phyloP scores from a whole-genome alignment of 2,797 vertebrate species.

The Percopsis omiscomaycus region DNA sequence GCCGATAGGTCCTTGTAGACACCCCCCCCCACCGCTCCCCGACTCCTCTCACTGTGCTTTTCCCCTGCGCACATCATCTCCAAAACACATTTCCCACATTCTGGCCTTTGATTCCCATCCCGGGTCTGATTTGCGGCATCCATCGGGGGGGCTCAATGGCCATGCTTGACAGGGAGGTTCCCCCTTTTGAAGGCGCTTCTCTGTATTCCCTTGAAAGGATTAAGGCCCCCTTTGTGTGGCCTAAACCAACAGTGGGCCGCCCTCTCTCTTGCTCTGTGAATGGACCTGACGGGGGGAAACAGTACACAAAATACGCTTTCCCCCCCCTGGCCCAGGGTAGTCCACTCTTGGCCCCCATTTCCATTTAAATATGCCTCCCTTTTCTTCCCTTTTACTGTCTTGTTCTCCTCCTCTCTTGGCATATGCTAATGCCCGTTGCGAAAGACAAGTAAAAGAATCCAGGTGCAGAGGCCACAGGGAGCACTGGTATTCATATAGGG shows the following conservation, averaged over 20 bases:
- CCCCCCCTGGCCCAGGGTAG: constrained; percentile 77
- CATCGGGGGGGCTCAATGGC: constrained; percentile 81
- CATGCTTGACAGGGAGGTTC: constrained; percentile 87
- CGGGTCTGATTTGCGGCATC: constrained; percentile 88
- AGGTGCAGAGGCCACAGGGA: constrained; percentile 80
- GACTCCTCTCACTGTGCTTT: constrained; percentile 38
- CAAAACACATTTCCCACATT: constrained; percentile 84
- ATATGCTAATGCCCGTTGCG: constrained; percentile 88
- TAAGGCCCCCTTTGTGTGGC: constrained; percentile 90
- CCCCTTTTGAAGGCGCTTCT: constrained; percentile 84
- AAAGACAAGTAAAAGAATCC: constrained; percentile 81
- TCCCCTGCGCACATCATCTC: constrained; percentile 75
- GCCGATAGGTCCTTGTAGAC: constrained; percentile 61
- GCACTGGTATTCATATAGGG: constrained; percentile 77
- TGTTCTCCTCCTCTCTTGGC: constrained; percentile 82
- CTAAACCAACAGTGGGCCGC: constrained; percentile 94
- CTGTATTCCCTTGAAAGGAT: constrained; percentile 94
- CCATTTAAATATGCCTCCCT: constrained; percentile 90
- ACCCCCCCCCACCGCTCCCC: constrained; percentile 45
- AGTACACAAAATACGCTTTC: constrained; percentile 90
- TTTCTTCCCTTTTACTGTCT: constrained; percentile 78
- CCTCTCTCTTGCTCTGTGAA: constrained; percentile 77
- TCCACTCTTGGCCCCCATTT: constrained; percentile 90
- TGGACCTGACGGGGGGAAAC: constrained; percentile 88
- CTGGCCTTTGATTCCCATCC: constrained; percentile 91